Conservation (phyloP, 2,113 vertebrate genomes). For the Carassius auratus region DNA sequence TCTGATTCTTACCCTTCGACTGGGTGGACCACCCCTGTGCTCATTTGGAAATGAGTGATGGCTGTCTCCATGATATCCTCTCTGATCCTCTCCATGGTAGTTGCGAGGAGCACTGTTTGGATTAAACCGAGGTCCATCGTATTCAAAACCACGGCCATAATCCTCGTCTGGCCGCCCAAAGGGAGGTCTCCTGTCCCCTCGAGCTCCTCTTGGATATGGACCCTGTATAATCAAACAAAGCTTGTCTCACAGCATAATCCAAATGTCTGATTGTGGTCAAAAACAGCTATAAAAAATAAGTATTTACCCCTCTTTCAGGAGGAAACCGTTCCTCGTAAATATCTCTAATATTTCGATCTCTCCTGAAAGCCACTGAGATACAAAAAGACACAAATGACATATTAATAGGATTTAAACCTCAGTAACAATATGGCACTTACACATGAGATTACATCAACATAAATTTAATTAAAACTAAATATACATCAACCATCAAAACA, state of each 20-base stretch:
- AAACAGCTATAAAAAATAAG: too few species aligned
- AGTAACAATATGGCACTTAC: background rate
- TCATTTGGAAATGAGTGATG: constrained; percentile 69
- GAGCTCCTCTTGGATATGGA: constrained; percentile 65
- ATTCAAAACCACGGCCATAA: constrained; percentile 70
- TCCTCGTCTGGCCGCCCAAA: constrained; percentile 74
- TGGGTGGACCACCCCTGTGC: constrained; percentile 66
- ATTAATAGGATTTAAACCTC: background rate
- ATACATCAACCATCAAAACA: background rate
- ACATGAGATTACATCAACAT: background rate
- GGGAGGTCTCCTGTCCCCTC: constrained; percentile 66
- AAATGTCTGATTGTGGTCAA: background rate
- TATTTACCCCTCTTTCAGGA: constrained; percentile 73
- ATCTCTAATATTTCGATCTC: constrained; percentile 79
- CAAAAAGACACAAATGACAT: constrained; percentile 44
- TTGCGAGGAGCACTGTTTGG: constrained; percentile 71
- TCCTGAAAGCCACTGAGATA: constrained; percentile 83
- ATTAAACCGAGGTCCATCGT: constrained; percentile 74
- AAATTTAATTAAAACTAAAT: background rate
- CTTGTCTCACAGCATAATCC: background rate
- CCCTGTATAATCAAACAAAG: constrained; percentile 55
- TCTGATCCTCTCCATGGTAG: constrained; percentile 74
- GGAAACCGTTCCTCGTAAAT: constrained; percentile 86
- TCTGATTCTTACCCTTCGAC: constrained; percentile 67
- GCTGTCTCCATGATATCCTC: constrained; percentile 69